Conservation (phyloP, 2,888 invertebrate genomes). For the Cataglyphis albicans region DNA sequence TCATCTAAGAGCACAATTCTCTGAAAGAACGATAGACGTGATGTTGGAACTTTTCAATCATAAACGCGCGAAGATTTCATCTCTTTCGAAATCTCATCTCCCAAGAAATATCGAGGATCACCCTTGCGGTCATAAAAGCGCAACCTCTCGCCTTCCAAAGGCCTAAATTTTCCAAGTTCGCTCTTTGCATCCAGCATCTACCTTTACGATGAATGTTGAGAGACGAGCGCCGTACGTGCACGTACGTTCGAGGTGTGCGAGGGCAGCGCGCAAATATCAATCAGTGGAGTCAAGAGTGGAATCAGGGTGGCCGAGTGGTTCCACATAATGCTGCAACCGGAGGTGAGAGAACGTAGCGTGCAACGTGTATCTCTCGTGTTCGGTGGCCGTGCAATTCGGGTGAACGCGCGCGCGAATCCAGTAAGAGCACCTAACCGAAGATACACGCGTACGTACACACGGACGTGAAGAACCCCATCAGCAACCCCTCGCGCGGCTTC, state of each 20-base stretch:
- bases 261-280: conserved; percentile 78
- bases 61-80: conserved; percentile 26
- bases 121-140: conserved; percentile 22
- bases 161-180: conserved; percentile 52
- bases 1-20: conserved; percentile 35
- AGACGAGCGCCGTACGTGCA: conserved; percentile 42
- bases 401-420: neutral
- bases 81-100: conserved; percentile 37
- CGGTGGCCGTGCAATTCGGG: conserved; percentile 54
- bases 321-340: conserved; percentile 78
- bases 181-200: conserved; percentile 5
- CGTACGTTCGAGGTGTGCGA: conserved; percentile 59
- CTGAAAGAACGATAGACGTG: conserved; percentile 29
- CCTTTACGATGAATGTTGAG: conserved; percentile 33
- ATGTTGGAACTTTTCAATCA: conserved; percentile 19
- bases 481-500: conserved; percentile 38
- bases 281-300: conserved; percentile 80
- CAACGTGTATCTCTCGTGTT: conserved; percentile 67
- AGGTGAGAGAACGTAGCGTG: conserved; percentile 68
- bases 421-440: neutral
- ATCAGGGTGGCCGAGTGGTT: conserved; percentile 82
- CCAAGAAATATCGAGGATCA: conserved; percentile 33
- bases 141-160: conserved; percentile 3
- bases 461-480: conserved; percentile 21
- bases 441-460: conserved; percentile 25